phyloP scores from a whole-genome alignment of 2,888 invertebrate species.

The Mechanitis mazaeus region DNA sequence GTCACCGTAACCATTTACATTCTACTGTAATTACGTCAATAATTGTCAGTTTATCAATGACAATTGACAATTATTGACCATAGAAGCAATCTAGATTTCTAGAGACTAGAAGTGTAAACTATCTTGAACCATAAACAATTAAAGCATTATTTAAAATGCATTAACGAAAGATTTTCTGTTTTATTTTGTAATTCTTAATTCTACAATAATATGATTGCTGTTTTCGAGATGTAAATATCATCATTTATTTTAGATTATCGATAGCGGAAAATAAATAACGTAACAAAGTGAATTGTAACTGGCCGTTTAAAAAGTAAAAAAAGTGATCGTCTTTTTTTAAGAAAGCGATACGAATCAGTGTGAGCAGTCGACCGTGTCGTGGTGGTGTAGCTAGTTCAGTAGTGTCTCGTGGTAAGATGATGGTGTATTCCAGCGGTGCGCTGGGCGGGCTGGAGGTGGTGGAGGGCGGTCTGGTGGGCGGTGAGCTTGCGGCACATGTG shows the following conservation, averaged over 20 bases:
- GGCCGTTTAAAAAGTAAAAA: conserved; percentile 37
- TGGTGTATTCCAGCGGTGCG: conserved; percentile 76
- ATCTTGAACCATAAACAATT: too few species aligned
- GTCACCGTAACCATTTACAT: background rate
- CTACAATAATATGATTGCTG: conserved; percentile 29
- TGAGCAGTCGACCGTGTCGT: conserved; percentile 30
- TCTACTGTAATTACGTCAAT: background rate
- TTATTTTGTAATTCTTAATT: background rate
- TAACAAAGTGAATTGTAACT: conserved; percentile 20
- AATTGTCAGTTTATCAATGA: conserved; percentile 3
- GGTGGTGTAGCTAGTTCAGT: conserved; percentile 26
- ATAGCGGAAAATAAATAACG: conserved; percentile 9
- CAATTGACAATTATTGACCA: background rate
- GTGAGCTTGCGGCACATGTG: conserved; percentile 65
- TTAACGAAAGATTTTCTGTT: conserved; percentile 13
- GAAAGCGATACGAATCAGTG: conserved; percentile 32
- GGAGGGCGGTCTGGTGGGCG: conserved; percentile 62
- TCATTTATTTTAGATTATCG: conserved; percentile 6
- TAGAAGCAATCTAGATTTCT: background rate
- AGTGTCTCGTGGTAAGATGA: conserved; percentile 57
- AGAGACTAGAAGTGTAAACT: too few species aligned
- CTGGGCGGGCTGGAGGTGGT: conserved; percentile 72
- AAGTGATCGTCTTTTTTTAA: conserved; percentile 29
- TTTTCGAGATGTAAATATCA: conserved; percentile 34
- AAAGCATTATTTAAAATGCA: conserved; percentile 3